Base-by-base conservation (phyloP, 2,113 vertebrate genomes). In the Spilogale gracilis region DNA sequence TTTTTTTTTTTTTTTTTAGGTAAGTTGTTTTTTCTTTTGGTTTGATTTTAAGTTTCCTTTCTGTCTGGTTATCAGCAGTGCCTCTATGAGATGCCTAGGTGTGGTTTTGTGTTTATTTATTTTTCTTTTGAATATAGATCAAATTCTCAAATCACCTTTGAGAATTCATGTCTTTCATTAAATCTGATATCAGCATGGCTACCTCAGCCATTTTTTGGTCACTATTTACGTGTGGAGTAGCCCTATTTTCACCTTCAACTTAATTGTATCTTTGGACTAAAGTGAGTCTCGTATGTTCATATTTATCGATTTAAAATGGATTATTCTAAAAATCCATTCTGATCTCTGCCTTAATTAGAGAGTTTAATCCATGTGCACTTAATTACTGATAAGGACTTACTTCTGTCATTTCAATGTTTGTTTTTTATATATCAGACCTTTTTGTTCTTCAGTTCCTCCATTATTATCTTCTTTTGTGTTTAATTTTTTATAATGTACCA, bases 151-250 rank as follows among this genome's bases (percentile, higher is more conserved):
- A 38, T 38, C n/a, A 63, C 80, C 61, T 79, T 63, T 61, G 54
- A 92, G 54, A 84, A 27, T 84, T 93, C 45, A 52, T 9, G 25
- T 74, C 43, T 92, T 83, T 74, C 56, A 74, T 92, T 92, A 74
- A 74, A 30, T 84, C 54, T 84, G 69, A 74, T 74, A 38, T 84
- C 52, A 56, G 60, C 74, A 52, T 74, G 76, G 21, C 32, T 1
- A 38, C 54, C 56, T 73, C 43, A 74, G 91, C 32, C 38, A 10
- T 81, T 83, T 92, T 74, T 74, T 38, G 80, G 80, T 84, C 60
- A 73, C 54, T 60, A 4, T 84, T 74, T 92, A 58, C 16, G 18
- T 52, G 23, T 52, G 23, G 43, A 38, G 21, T 81, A 81, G 45
- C 60, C 69, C 21, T 20, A 50, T 61, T 92, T 83, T 73, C 21